These are phyloP conservation scores for Melipona bicolor DNA, from an alignment of 2,888 invertebrate species.

Conservation along the genomic window DNA sequence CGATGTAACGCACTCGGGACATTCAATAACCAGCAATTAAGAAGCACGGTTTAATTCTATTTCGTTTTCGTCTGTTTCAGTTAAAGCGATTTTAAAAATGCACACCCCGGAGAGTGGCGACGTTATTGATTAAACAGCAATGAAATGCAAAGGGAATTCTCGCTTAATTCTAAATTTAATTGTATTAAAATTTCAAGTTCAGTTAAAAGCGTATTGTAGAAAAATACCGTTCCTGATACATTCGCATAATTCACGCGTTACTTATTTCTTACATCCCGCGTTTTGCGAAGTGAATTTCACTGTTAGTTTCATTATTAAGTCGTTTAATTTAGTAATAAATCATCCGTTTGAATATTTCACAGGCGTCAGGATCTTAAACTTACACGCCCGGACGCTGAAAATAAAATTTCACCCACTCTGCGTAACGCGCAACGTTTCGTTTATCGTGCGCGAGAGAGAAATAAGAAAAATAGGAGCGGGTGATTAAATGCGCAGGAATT, in stretches of 20 bases:
- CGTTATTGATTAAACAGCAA: neutral
- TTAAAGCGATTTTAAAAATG: neutral
- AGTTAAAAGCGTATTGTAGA: neutral
- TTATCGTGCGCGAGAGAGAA: neutral
- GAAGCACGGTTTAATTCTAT: neutral
- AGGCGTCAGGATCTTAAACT: neutral
- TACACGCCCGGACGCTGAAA: neutral
- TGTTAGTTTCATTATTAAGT: neutral
- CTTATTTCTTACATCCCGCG: neutral
- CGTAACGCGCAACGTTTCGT: neutral
- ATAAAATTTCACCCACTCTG: neutral
- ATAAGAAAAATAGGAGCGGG: neutral
- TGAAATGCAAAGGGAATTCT: neutral
- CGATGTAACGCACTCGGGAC: neutral
- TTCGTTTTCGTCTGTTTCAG: neutral
- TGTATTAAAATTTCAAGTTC: neutral
- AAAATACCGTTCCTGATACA: neutral
- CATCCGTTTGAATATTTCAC: neutral
- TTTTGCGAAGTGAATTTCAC: neutral
- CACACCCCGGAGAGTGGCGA: neutral
- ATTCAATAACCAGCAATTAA: neutral
- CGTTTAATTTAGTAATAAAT: conserved; percentile 1
- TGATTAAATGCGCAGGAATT: neutral
- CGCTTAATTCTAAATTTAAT: neutral
- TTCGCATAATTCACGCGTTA: neutral